phyloP scores from a whole-genome alignment of 2,888 invertebrate species.

The Leptopilina syphax region DNA sequence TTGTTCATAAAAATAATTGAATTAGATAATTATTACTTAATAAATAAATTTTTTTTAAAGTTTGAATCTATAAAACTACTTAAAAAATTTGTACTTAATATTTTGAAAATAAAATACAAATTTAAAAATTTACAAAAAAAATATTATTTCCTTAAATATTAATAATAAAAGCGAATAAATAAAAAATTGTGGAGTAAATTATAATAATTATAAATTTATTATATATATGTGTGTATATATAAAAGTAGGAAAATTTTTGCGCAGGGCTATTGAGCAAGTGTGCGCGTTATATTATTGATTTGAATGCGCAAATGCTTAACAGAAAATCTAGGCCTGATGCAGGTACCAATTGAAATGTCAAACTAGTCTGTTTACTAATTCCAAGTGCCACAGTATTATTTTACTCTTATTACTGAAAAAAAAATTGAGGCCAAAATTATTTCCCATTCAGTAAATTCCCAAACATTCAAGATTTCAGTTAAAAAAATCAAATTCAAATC shows the following conservation, averaged over 20 bases:
- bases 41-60: no score
- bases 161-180: no score
- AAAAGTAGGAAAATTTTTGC: conserved; percentile 47
- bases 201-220: no score
- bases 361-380: conserved; percentile 48
- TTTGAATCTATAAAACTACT: no score
- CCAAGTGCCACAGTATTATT: conserved; percentile 25
- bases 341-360: conserved; percentile 49
- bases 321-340: conserved; percentile 51
- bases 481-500: conserved; percentile 53
- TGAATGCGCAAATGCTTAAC: conserved; percentile 70
- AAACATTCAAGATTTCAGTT: conserved; percentile 40
- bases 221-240: not conserved
- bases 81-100: no score
- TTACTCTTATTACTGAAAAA: not conserved
- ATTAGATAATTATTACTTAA: no score
- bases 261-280: conserved; percentile 63
- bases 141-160: no score
- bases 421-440: conserved; percentile 42
- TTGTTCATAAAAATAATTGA: no score
- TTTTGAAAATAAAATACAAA: no score
- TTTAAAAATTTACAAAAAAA: no score
- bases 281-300: conserved; percentile 71
- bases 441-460: conserved; percentile 10
- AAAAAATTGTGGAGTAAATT: no score